Percentiles rank a stretch among this genome's conserved stretches.
These are phyloP conservation scores for pig (Sus scrofa) DNA, from an alignment of 2,113 vertebrate species.

Conservation along the genomic window DNA sequence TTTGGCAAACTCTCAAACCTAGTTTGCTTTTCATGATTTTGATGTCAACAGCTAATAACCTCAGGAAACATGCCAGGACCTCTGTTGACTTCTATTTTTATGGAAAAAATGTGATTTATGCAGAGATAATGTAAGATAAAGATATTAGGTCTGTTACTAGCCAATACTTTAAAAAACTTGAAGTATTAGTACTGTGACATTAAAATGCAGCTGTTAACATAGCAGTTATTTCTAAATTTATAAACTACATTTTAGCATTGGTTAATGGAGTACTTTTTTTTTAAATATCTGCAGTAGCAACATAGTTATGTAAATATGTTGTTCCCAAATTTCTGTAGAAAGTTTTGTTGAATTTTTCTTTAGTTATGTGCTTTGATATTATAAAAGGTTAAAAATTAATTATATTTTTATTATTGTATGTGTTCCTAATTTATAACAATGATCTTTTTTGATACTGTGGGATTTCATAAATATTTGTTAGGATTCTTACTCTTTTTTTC, in stretches of 20 bases:
- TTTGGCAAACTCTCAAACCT: constrained; percentile 16
- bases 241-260: background rate
- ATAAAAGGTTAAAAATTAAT: background rate
- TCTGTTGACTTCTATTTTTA: background rate
- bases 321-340: background rate
- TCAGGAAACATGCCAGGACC: background rate
- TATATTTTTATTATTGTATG: background rate
- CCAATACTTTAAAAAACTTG: background rate
- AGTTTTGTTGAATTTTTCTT: background rate
- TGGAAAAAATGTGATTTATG: background rate
- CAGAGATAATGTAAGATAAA: background rate
- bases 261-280: background rate
- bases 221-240: background rate
- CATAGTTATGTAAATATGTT: background rate
- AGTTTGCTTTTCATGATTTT: background rate
- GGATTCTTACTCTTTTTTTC: background rate
- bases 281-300: background rate
- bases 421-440: background rate
- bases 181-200: background rate
- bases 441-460: background rate
- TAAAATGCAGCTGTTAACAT: constrained; percentile 2
- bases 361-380: background rate
- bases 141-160: background rate
- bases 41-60: background rate
- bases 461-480: background rate